Evolutionary conservation across 2,113 vertebrate species (phyloP).

Genomic region (Puntigrus tetrazona): DNA sequence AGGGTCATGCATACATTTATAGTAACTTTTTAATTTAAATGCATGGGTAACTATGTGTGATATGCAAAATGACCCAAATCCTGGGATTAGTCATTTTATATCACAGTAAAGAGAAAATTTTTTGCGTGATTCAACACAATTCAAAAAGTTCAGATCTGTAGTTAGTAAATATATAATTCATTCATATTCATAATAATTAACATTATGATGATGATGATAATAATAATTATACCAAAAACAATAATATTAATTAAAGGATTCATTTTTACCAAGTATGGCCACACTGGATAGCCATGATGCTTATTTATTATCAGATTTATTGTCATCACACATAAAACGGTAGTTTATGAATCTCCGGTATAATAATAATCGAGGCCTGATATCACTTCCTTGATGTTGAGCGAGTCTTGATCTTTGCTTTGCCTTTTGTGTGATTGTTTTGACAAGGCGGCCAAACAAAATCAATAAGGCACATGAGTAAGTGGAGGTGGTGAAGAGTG

Average conservation of each 20-base stretch:
- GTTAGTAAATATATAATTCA: too few species aligned
- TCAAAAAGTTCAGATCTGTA: too few species aligned
- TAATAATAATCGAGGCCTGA: neutral
- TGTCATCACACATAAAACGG: neutral
- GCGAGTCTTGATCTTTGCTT: conserved; percentile 17
- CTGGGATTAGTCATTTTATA: neutral
- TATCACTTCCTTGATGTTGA: conserved; percentile 12
- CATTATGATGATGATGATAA: too few species aligned
- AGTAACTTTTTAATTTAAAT: neutral
- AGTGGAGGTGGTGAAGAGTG: conserved; percentile 10
- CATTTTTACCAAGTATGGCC: neutral
- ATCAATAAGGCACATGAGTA: conserved; percentile 14
- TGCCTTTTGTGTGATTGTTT: conserved; percentile 25
- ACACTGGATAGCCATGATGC: neutral
- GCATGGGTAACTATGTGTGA: neutral
- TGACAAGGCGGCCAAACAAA: conserved; percentile 19
- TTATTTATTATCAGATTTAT: neutral
- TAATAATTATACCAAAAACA: too few species aligned
- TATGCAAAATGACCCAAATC: neutral
- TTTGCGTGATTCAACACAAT: neutral
- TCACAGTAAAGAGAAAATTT: neutral
- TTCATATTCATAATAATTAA: too few species aligned
- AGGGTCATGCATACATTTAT: neutral
- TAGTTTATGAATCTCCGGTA: neutral
- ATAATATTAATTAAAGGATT: too few species aligned